Evolutionary conservation across 2,113 vertebrate species (phyloP), one percentile per base, ranked within the genome.

Genomic region (Psephotus haematonotus): DNA sequence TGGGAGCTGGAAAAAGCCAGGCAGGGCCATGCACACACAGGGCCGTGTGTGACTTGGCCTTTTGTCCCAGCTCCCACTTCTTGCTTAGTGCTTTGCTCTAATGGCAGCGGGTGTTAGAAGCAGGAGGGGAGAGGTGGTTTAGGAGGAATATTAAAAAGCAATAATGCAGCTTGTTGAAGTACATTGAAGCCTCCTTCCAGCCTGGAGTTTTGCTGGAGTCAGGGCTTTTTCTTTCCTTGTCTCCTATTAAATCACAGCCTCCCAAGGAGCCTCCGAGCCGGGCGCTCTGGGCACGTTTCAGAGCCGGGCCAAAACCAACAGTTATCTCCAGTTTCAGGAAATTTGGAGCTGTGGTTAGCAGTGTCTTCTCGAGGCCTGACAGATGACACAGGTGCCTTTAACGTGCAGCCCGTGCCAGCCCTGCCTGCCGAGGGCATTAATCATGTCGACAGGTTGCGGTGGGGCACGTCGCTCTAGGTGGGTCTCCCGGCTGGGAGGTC

Each of bases 261-360:
- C 68, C 77, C 84, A 10, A 71, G 82, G 86, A 96, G 88, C 81
- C 59, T 65, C 28, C 6, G 77, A 89, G 50, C 63, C 62, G 35
- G 50, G 82, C 4, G 62, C 67, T 13, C 49, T 41, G 82, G 85
- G 88, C 60, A 77, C 27, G 8, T 78, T 69, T 63, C 95, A 69
- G 71, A 70, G 78, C 59, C 2, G 3, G 71, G 88, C 88, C 90
- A 93, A 94, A 96, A 94, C 71, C 96, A 97, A 92, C 91, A 96
- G 37, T 28, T 68, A 72, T 65, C 74, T 97, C 95, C 86, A 68
- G 82, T 93, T 93, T 90, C 81, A 93, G 92, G 94, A 95, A 97
- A 84, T 47, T 47, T 71, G 87, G 92, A 93, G 93, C 81, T 63
- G 47, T 27, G 75, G 77, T 68, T 55, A 33, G 31, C 69, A 55